Conservation (phyloP, 2,888 invertebrate species). For the Morinoia aosen region DNA sequence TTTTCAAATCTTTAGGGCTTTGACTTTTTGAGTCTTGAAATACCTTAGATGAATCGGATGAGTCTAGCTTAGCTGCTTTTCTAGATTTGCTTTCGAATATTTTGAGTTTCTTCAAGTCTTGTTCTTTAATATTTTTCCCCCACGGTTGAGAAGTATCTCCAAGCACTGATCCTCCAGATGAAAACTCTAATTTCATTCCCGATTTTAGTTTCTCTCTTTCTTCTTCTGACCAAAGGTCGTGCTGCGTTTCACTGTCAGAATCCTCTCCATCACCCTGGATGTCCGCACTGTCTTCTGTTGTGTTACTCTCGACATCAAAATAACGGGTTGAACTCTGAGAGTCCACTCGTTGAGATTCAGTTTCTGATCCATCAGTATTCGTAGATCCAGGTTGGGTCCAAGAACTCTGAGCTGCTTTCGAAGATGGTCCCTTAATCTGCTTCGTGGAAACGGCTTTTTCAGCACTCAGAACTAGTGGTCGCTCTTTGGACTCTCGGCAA, state of each 20-base stretch:
- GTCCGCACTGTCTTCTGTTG: slow-evolving; percentile 64
- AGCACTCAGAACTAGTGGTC: slow-evolving; percentile 14
- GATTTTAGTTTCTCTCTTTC: slow-evolving; percentile 66
- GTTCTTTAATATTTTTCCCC: slow-evolving; percentile 52
- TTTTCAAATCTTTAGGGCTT: slow-evolving; percentile 28
- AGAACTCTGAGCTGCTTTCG: not conserved
- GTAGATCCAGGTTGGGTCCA: slow-evolving; percentile 1
- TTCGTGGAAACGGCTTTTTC: slow-evolving; percentile 15
- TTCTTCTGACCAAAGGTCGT: slow-evolving; percentile 63
- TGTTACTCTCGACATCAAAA: slow-evolving; percentile 52
- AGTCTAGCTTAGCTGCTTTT: slow-evolving; percentile 62
- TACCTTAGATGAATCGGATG: not conserved
- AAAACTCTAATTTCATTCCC: slow-evolving; percentile 81
- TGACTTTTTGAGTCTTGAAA: slow-evolving; percentile 26
- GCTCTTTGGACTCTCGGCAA: not conserved
- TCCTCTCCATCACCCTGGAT: slow-evolving; percentile 59
- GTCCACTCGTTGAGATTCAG: slow-evolving; percentile 58
- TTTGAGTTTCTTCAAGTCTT: slow-evolving; percentile 59
- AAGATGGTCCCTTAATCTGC: not conserved
- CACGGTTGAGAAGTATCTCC: slow-evolving; percentile 68
- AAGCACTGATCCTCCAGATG: slow-evolving; percentile 73
- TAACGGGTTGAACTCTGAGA: slow-evolving; percentile 59
- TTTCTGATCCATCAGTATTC: slow-evolving; percentile 63
- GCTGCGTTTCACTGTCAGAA: slow-evolving; percentile 55
- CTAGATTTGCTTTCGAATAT: slow-evolving; percentile 61